Evolutionary conservation across 2,888 invertebrate genomes (phyloP).

Genomic region (Drosophila recens): DNA sequence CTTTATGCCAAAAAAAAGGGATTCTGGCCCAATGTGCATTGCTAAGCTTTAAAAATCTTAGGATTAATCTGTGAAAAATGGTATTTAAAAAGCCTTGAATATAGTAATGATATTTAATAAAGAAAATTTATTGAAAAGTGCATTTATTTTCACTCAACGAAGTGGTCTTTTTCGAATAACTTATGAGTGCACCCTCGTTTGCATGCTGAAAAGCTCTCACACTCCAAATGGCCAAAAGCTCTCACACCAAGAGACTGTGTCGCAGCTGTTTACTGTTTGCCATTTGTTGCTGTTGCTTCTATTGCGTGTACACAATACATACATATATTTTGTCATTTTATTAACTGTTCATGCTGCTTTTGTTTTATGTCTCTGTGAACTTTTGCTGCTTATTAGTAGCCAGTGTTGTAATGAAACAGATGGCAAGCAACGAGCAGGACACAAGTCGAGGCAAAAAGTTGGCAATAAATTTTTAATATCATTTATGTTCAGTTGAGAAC

Average conservation of each 20-base stretch:
- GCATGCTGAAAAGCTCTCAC: slow-evolving; percentile 6
- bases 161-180: not conserved
- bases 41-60: not conserved
- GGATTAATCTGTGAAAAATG: too few species aligned
- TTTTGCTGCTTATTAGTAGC: slow-evolving; percentile 68
- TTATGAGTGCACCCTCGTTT: not conserved
- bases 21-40: too few species aligned
- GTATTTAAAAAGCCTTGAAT: too few species aligned
- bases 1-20: too few species aligned
- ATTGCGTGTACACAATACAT: slow-evolving; percentile 25
- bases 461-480: slow-evolving; percentile 73
- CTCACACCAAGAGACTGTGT: slow-evolving; percentile 27
- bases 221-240: slow-evolving; percentile 3
- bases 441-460: slow-evolving; percentile 46
- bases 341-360: slow-evolving; percentile 32
- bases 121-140: not conserved
- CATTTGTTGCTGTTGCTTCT: slow-evolving; percentile 56
- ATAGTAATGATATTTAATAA: too few species aligned
- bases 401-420: slow-evolving; percentile 35
- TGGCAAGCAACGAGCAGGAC: slow-evolving; percentile 18
- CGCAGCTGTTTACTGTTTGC: slow-evolving; percentile 66
- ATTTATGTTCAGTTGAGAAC: slow-evolving; percentile 55
- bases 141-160: not conserved
- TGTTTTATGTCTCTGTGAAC: slow-evolving; percentile 67
- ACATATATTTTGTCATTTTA: slow-evolving; percentile 31